Evolutionary conservation across 2,797 vertebrate genomes (phyloP), one percentile per base, ranked within the genome.

Genomic region (Sebastes trivittatus): DNA sequence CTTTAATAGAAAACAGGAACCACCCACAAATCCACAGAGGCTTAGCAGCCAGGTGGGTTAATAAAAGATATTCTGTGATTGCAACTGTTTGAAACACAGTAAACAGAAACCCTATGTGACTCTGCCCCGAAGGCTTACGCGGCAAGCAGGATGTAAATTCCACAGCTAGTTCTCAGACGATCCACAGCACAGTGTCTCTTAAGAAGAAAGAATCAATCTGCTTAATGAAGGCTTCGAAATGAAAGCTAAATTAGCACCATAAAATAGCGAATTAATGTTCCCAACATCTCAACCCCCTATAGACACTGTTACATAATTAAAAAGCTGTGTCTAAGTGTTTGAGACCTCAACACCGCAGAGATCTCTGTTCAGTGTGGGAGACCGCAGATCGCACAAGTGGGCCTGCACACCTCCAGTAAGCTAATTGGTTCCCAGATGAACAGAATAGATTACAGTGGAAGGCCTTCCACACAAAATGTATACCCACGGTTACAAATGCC

Each of bases 51-150:
- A 63, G 75, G 64, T 78, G 62, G 65, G 49, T 63, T 66, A 72
- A 82, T 84, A 88, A 54, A 54, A 81, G 67, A 84, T 56, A 32
- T 22, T 67, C 55, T 80, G 64, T 79, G 55, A 68, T n/a, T 54
- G 52, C 52, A 55, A 55, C 13, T 4, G 52, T 20, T 30, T 22
- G 18, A 46, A 78, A 76, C 11, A 60, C 49, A 59, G 18, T 25
- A 52, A 72, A 82, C 14, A 7, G 42, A 78, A 85, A 68, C 11
- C 63, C 60, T 5, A 13, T 46, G 68, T 5, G 49, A 23, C 11
- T 69, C 66, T 34, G 11, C 58, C 22, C 13, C 22, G 11, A 63
- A 70, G 25, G 42, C 4, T 54, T 36, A 11, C 25, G 30, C 54
- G n/a, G 5, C 5, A 2, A 73, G 69, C 66, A 55, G 78, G 70